These are phyloP conservation scores for Enteromius afrohamiltoni DNA, from an alignment of 2,797 vertebrate species.

Conservation along the genomic window DNA sequence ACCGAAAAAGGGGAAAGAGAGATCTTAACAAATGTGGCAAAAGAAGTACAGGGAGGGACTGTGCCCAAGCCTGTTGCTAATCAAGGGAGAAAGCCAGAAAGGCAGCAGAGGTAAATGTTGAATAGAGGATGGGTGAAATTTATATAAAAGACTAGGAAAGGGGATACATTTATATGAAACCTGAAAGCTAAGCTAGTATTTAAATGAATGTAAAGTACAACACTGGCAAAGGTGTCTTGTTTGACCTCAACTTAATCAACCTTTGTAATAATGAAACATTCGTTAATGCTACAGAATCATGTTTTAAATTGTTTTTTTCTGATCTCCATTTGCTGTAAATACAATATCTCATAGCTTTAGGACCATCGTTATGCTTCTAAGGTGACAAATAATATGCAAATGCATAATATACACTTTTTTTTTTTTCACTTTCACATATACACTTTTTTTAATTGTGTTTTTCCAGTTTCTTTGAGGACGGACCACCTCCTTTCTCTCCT, in stretches of 20 bases:
- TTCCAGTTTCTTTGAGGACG: conserved; percentile 72
- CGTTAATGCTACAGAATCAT: neutral
- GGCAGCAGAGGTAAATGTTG: conserved; percentile 40
- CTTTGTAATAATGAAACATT: neutral
- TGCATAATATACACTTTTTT: neutral
- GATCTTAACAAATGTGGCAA: conserved; percentile 62
- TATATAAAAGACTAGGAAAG: neutral
- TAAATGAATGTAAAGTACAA: neutral
- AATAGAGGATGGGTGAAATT: neutral
- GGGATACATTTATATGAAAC: neutral
- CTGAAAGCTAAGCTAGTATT: neutral
- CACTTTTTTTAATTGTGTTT: conserved; percentile 41
- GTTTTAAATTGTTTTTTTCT: neutral
- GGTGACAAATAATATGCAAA: neutral
- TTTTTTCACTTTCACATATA: too few species aligned
- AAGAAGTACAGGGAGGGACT: conserved; percentile 61
- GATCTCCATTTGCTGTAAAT: neutral
- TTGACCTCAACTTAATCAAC: neutral
- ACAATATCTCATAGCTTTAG: neutral
- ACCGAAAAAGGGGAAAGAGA: conserved; percentile 65
- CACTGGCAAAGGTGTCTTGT: neutral
- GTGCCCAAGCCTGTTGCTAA: conserved; percentile 48
- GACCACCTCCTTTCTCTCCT: conserved; percentile 82
- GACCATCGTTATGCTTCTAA: neutral
- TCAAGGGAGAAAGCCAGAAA: conserved; percentile 56